These are phyloP conservation scores for Drosophila lowei DNA, from an alignment of 1,140 invertebrate species.

Conservation along the genomic window DNA sequence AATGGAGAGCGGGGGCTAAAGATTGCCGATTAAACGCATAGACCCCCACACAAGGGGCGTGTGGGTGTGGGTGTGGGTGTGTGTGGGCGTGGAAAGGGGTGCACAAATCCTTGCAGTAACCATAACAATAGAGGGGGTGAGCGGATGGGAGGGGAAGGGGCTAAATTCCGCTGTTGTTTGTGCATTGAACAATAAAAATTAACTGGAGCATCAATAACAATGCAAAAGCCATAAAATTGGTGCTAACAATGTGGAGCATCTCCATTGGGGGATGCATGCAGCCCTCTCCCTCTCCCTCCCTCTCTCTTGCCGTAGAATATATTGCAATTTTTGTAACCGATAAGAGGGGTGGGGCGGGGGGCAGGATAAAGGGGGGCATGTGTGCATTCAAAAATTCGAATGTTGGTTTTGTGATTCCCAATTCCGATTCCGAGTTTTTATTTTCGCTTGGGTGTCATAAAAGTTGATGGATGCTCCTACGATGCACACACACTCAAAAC, in stretches of 20 bases:
- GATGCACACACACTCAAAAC: neutral
- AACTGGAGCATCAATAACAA: conserved; percentile 75
- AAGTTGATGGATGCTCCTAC: conserved; percentile 69
- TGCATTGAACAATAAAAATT: conserved; percentile 72
- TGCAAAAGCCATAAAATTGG: conserved; percentile 76
- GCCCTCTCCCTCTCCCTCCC: neutral
- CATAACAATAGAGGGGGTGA: conserved; percentile 34
- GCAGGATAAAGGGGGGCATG: neutral
- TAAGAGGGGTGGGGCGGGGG: conserved; percentile 26
- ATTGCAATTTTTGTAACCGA: conserved; percentile 61
- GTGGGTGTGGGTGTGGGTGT: too few species aligned
- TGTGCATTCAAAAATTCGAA: conserved; percentile 49
- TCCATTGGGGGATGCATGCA: conserved; percentile 1
- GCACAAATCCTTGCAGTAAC: conserved; percentile 30
- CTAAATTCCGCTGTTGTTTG: conserved; percentile 10
- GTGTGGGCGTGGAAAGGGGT: too few species aligned
- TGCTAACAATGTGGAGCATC: conserved; percentile 66
- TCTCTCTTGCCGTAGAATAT: conserved; percentile 47
- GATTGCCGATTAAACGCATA: too few species aligned
- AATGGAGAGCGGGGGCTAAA: neutral
- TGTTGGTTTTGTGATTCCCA: conserved; percentile 51
- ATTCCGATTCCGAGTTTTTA: conserved; percentile 26
- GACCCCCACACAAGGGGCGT: neutral
- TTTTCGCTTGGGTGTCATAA: conserved; percentile 72
- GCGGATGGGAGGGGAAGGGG: neutral